These are phyloP conservation scores for Halictus quadricinctus DNA, from an alignment of 2,888 invertebrate genomes.

Conservation along the genomic window DNA sequence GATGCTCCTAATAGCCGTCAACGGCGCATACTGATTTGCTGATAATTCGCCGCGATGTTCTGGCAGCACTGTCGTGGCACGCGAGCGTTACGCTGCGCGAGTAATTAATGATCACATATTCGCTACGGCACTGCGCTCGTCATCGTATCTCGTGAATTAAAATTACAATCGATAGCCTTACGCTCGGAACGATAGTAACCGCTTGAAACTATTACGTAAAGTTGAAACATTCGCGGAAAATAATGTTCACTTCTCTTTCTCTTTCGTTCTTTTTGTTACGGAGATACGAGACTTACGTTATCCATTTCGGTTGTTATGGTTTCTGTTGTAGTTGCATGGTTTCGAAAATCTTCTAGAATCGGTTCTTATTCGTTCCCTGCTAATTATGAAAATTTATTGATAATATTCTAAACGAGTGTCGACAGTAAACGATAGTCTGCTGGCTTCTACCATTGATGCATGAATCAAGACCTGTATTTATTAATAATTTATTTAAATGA, in stretches of 20 bases:
- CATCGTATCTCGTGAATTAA: neutral
- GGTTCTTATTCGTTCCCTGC: too few relatives aligned
- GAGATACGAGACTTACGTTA: neutral
- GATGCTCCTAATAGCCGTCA: constrained; percentile 36
- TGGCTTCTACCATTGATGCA: too few relatives aligned
- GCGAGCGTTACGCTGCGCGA: constrained; percentile 10
- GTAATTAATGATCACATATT: constrained; percentile 2
- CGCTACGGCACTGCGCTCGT: neutral
- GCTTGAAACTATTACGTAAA: neutral
- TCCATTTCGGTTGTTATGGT: too few relatives aligned
- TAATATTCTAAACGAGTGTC: too few relatives aligned
- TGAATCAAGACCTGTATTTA: too few relatives aligned
- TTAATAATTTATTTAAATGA: too few relatives aligned
- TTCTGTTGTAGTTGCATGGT: too few relatives aligned
- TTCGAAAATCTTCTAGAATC: too few relatives aligned
- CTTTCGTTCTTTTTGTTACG: neutral
- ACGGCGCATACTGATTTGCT: constrained; percentile 25
- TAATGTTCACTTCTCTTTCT: too few relatives aligned
- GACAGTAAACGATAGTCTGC: too few relatives aligned
- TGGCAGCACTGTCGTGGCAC: neutral
- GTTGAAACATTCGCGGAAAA: neutral
- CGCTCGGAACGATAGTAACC: neutral
- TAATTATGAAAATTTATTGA: too few relatives aligned
- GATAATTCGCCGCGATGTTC: constrained; percentile 23
- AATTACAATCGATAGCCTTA: neutral